Conservation (phyloP, 2,888 invertebrate genomes). For the Eupithecia centaureata region DNA sequence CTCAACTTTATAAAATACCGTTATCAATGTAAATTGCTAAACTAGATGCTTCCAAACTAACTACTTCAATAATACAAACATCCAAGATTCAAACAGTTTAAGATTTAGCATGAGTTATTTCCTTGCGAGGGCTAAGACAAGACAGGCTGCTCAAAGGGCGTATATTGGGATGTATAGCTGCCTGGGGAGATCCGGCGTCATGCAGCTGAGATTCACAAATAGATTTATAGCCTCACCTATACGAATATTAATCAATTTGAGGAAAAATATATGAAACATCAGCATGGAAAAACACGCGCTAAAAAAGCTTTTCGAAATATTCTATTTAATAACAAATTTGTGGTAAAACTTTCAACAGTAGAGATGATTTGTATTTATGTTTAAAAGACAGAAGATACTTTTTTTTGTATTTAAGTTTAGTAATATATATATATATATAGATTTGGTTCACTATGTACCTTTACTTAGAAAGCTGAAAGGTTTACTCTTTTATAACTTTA, state of each 20-base stretch:
- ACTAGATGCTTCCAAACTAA: not conserved
- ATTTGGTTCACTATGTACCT: no score
- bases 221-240: constrained; percentile 73
- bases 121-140: constrained; percentile 38
- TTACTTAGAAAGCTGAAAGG: no score
- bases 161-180: constrained; percentile 78
- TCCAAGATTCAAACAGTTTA: constrained; percentile 28
- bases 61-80: not conserved
- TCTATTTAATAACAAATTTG: no score
- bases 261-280: constrained; percentile 16
- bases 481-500: no score
- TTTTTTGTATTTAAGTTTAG: no score
- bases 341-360: no score
- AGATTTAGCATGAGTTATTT: constrained; percentile 32
- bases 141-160: constrained; percentile 59
- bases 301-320: no score
- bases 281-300: no score
- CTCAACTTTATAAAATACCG: not conserved
- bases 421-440: no score
- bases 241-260: constrained; percentile 72
- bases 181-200: constrained; percentile 64
- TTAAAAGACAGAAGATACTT: no score
- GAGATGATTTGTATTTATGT: no score
- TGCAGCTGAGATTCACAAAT: constrained; percentile 75
- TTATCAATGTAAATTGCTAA: not conserved